Percentiles rank a stretch among this genome's conserved stretches.
phyloP scores from a whole-genome alignment of 2,113 vertebrate genomes.

The Crotalus horridus region DNA sequence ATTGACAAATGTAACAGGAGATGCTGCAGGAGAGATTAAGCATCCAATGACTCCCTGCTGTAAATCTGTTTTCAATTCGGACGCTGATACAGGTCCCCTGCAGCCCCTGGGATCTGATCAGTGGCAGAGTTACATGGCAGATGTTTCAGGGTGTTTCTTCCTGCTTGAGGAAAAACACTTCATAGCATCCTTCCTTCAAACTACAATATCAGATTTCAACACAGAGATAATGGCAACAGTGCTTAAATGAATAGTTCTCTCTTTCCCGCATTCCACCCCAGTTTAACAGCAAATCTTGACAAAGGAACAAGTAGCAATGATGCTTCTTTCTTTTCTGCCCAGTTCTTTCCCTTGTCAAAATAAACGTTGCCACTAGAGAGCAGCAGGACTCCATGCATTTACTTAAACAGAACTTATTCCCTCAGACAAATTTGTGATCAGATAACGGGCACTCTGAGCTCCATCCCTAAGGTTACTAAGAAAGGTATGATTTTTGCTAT shows the following conservation, averaged over 20 bases:
- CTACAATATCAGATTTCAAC: background rate
- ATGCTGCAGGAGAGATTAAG: background rate
- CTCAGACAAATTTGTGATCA: background rate
- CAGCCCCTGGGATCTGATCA: background rate
- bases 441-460: background rate
- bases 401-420: background rate
- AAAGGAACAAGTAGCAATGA: background rate
- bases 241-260: background rate
- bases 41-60: background rate
- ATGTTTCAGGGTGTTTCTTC: background rate
- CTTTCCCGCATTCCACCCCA: background rate
- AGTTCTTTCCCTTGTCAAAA: background rate
- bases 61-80: background rate
- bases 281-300: background rate
- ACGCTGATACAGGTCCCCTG: background rate
- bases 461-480: background rate
- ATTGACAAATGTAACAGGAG: background rate
- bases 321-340: background rate
- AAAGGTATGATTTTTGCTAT: background rate
- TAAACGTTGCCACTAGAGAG: background rate
- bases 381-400: background rate
- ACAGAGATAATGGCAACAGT: background rate
- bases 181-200: background rate
- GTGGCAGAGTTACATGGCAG: background rate
- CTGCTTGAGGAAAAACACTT: background rate